Base-by-base conservation (phyloP, 2,888 invertebrate genomes). In the Napeogenes sylphis region DNA sequence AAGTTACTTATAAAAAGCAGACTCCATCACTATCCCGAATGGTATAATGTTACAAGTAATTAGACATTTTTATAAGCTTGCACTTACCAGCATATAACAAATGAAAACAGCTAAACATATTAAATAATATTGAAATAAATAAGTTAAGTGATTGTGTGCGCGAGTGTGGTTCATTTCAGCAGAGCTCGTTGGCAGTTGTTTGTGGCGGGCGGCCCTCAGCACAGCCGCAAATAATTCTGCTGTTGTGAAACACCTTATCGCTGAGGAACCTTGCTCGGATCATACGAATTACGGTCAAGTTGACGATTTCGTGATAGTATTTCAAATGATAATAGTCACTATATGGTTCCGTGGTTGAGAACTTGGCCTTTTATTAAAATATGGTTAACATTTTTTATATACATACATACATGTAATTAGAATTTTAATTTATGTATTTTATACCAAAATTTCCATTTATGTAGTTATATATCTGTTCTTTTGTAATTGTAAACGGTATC, bases 251-350 rank as follows among this genome's bases (percentile, higher is more conserved):
- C 83, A 81, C 79, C 84, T 87, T 87, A 88, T 90, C 89, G 86
- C 76, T 75, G 75, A 76, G 69, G 75, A 76, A 81, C 90, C 90
- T 90, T 90, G 88, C 84, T 73, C 82, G 82, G 84, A 90, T 87
- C 87, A 85, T 76, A 84, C 82, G 85, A 90, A 90, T 90, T 90
- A 90, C 90, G 90, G 90, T 89, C 90, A 90, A 88, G 89, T 89
- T 89, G 89, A 90, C 84, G 83, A 84, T 87, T 87, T 82, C 81
- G 84, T 79, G 84, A 88, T 87, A 84, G 82, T 81, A 82, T 83
- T 81, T 76, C 77, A 70, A 77, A 75, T 77, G 81, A 86, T 83
- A 81, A 84, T 82, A 82, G 80, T 10, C 3, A 10, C 42, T 45
- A 35, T 38, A 64, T 79, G 73, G 76, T 78, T 81, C 78, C 76